Evolutionary conservation across 2,797 vertebrate genomes (phyloP).

Genomic region (Hyperoplus lanceolatus): DNA sequence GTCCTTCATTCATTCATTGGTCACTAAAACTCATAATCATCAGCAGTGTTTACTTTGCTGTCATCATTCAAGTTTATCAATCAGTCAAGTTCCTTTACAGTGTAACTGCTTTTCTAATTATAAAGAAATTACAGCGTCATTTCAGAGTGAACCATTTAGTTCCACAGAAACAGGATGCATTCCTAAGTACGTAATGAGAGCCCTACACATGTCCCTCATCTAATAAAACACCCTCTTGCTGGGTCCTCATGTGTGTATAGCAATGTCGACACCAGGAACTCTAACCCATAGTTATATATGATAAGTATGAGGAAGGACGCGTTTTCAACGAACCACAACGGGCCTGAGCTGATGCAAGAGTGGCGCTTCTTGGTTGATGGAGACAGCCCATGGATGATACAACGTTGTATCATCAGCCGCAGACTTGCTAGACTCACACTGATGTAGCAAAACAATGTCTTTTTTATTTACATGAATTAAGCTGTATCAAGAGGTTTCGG

Average conservation of each 20-base stretch:
- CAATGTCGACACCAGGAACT: neutral
- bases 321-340: constrained; percentile 26
- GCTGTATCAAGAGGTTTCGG: neutral
- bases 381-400: constrained; percentile 15
- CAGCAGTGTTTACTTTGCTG: neutral
- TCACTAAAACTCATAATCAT: constrained; percentile 6
- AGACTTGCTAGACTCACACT: constrained; percentile 3
- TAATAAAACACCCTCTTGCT: neutral
- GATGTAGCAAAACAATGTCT: neutral
- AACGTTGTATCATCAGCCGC: constrained; percentile 24
- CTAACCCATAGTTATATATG: constrained; percentile 17
- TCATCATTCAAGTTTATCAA: neutral
- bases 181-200: constrained; percentile 17
- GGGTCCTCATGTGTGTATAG: neutral
- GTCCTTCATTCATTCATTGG: no score
- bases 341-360: constrained; percentile 54
- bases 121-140: constrained; percentile 10
- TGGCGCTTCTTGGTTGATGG: constrained; percentile 35
- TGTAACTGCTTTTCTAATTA: constrained; percentile 1
- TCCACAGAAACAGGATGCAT: constrained; percentile 40
- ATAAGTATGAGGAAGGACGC: constrained; percentile 27
- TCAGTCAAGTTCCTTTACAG: neutral
- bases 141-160: constrained; percentile 28
- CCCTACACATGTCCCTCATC: neutral
- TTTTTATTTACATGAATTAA: neutral